Base-by-base conservation (phyloP, 2,113 vertebrate species). In the Hucho hucho region DNA sequence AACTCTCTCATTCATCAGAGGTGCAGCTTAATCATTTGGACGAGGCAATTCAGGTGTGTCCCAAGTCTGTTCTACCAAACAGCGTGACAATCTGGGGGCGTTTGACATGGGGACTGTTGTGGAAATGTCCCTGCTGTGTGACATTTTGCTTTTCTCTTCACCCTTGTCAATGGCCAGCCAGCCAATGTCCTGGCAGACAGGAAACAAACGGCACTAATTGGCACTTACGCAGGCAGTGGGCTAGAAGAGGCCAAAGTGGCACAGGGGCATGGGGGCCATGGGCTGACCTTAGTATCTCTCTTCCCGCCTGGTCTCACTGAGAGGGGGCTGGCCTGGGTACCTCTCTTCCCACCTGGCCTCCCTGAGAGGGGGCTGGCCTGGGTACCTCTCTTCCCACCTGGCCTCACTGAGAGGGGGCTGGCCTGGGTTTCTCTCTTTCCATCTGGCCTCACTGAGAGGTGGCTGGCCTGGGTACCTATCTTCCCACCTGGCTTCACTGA, bases 171-270 rank as follows among this genome's bases (percentile, higher is more conserved):
- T 82, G 85, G 72, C 83, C 77, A 61, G 37, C 73, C 73, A 56
- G 80, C 75, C 71, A 69, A 75, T 24, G 47, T 82, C 87, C 88
- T 87, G 58, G n/a, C 6, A 81, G 90, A 88, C 79, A 49, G 83
- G 87, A 83, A 83, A 90, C 90, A 92, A 92, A 93, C 89, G 89
- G 88, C 85, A 90, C 87, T 92, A 94, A 94, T 94, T 94, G 93
- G 88, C 93, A 93, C 92, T 93, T 94, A 92, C 81, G 93, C 90
- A 91, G 90, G 93, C 85, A 90, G 84, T 81, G 79, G 25, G 85
- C 86, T 82, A 79, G 75, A 85, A 84, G 85, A 91, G 88, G 90
- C 85, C 86, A 90, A 87, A 89, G 90, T 72, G 37, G 83, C 3
- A 5, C 59, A 56, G 64, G 80, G 20, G 83, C 3, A 5, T 56